phyloP scores from a whole-genome alignment of 2,888 invertebrate species.

The Euplagia quadripunctaria region DNA sequence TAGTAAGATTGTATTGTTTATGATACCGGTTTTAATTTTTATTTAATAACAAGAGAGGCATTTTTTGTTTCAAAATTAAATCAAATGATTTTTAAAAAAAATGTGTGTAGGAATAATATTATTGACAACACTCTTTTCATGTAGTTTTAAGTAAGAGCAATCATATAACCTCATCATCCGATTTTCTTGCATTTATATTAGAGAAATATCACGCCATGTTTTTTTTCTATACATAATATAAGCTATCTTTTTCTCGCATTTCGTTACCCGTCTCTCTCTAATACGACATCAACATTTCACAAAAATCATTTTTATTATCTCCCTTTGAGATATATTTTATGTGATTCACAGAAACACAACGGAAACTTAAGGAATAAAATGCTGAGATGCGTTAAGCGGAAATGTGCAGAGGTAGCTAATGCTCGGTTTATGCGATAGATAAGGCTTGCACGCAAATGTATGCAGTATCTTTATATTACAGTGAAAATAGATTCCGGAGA shows the following conservation, averaged over 20 bases:
- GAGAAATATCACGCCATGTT: background rate
- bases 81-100: background rate
- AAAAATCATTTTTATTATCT: slow-evolving; percentile 39
- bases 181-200: background rate
- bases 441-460: slow-evolving; percentile 74
- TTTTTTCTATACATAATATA: background rate
- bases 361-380: slow-evolving; percentile 75
- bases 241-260: background rate
- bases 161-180: background rate
- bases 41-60: slow-evolving; percentile 7
- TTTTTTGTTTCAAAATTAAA: background rate
- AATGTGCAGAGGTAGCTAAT: slow-evolving; percentile 77
- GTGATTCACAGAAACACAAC: slow-evolving; percentile 55
- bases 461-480: slow-evolving; percentile 69
- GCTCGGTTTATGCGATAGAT: slow-evolving; percentile 80
- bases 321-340: slow-evolving; percentile 50
- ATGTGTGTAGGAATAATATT: background rate
- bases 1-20: slow-evolving; percentile 37
- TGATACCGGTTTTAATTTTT: slow-evolving; percentile 34
- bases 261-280: slow-evolving; percentile 21
- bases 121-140: background rate
- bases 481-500: slow-evolving; percentile 40
- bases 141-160: background rate
- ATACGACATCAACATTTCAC: slow-evolving; percentile 27
- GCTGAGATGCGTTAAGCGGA: slow-evolving; percentile 69